These are phyloP conservation scores for Oxytorus armatus DNA, from an alignment of 2,888 invertebrate species.

Conservation along the genomic window DNA sequence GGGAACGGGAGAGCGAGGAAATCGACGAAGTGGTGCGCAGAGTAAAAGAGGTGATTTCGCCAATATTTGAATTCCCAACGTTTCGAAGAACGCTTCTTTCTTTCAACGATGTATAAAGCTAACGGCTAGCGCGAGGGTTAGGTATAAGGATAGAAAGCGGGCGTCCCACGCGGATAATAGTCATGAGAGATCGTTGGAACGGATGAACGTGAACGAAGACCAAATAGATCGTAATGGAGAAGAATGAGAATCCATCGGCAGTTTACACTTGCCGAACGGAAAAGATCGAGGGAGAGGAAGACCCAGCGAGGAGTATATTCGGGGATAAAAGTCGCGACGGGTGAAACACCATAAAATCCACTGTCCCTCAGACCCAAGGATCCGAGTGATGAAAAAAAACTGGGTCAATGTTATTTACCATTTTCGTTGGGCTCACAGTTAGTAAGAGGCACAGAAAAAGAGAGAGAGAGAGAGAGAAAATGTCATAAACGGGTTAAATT, in stretches of 20 bases:
- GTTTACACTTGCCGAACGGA: conserved; percentile 58
- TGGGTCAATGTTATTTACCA: conserved; percentile 18
- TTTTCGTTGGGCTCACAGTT: neutral
- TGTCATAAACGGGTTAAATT: neutral
- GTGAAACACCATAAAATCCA: conserved; percentile 24
- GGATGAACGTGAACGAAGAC: conserved; percentile 58
- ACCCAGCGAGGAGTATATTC: conserved; percentile 20
- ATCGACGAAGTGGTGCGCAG: conserved; percentile 5
- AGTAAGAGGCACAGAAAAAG: neutral
- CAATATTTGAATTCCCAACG: conserved; percentile 75
- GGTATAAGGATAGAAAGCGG: conserved; percentile 35
- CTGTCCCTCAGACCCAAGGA: neutral
- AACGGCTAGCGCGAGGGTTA: conserved; percentile 39
- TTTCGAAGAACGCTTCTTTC: conserved; percentile 51
- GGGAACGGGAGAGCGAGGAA: conserved; percentile 17
- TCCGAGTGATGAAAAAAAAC: neutral
- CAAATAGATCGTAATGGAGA: conserved; percentile 64
- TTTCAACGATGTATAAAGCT: conserved; percentile 55
- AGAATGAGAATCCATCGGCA: conserved; percentile 63
- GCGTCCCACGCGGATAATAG: conserved; percentile 58
- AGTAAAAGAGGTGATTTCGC: conserved; percentile 58
- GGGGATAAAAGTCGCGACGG: conserved; percentile 33
- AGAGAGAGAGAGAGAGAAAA: neutral
- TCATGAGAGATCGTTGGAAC: conserved; percentile 55
- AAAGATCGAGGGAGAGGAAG: conserved; percentile 17